Evolutionary conservation across 2,888 invertebrate species (phyloP), one percentile per base, ranked within the genome.

Genomic region (Lymantria monacha): DNA sequence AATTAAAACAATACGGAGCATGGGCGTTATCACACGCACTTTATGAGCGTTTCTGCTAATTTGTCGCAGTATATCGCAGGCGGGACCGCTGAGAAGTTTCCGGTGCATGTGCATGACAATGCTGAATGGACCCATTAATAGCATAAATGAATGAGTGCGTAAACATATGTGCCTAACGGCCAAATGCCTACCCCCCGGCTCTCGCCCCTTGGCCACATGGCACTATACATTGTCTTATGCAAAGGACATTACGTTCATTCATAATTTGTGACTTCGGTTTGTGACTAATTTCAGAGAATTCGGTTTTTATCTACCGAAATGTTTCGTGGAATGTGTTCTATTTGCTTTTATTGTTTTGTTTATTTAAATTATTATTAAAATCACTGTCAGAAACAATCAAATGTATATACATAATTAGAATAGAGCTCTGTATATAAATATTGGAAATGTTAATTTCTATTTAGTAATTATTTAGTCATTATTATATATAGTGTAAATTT

Each of bases 61-160:
- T 83, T 81, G 84, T 82, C 81, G 74, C 73, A 45, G 46, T 48
- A 12, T 52, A 30, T 31, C 10, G 48, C 48, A 74, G 75, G 72
- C 67, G 72, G 73, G 70, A 61, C 67, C 63, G 74, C 63, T 68
- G 66, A 66, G 67, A 63, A 71, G 74, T 80, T 84, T 90, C 90
- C 89, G 88, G 84, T 81, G 86, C 90, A 90, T 87, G 75, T 90
- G 90, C 87, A 82, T 81, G 84, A 89, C 89, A 89, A 90, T 90
- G 79, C 73, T 84, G 83, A 87, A 89, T 87, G 89, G 85, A 78
- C 80, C 81, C 88, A 85, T 87, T 88, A 89, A 88, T 87, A 87
- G 85, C 81, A 81, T 72, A 79, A 81, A 77, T 87, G 87, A 88
- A 89, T 90, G 88, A 85, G 78, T 79, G 85, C 77, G 87, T 85